These are phyloP conservation scores for Entomyzon cyanotis DNA, from an alignment of 2,113 vertebrate genomes.

Conservation along the genomic window DNA sequence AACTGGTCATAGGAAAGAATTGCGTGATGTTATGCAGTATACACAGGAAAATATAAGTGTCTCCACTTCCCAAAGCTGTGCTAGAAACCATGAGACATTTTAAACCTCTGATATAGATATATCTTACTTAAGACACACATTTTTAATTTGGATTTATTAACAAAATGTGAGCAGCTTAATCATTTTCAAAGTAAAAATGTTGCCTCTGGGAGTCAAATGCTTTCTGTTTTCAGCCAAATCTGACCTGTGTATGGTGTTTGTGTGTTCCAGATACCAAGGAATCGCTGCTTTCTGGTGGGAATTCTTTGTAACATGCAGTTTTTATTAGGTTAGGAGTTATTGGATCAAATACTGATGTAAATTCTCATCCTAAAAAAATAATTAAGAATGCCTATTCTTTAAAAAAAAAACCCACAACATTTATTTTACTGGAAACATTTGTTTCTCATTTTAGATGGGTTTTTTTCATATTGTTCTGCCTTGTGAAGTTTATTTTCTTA, in stretches of 20 bases:
- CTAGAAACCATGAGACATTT: neutral
- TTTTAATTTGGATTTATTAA: slow-evolving; percentile 69
- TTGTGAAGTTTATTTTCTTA: neutral
- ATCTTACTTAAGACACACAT: neutral
- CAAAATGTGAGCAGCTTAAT: slow-evolving; percentile 59
- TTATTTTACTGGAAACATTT: slow-evolving; percentile 55
- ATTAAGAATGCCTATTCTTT: slow-evolving; percentile 1
- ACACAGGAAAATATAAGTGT: neutral
- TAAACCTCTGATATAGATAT: neutral
- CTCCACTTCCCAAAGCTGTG: neutral
- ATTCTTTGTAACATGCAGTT: slow-evolving; percentile 57
- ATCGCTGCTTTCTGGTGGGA: slow-evolving; percentile 45
- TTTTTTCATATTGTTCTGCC: slow-evolving; percentile 11
- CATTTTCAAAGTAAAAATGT: slow-evolving; percentile 61
- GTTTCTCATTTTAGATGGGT: slow-evolving; percentile 40
- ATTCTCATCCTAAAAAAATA: slow-evolving; percentile 55
- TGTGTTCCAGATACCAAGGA: slow-evolving; percentile 45
- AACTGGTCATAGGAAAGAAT: neutral
- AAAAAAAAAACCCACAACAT: neutral
- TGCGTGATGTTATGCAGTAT: neutral
- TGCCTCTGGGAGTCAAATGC: slow-evolving; percentile 45
- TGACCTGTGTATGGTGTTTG: neutral
- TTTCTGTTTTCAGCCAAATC: slow-evolving; percentile 55
- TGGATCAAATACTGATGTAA: slow-evolving; percentile 60
- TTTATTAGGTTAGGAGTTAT: slow-evolving; percentile 67